Conservation (phyloP, 2,888 invertebrate species). For the Apocheima hispidaria region DNA sequence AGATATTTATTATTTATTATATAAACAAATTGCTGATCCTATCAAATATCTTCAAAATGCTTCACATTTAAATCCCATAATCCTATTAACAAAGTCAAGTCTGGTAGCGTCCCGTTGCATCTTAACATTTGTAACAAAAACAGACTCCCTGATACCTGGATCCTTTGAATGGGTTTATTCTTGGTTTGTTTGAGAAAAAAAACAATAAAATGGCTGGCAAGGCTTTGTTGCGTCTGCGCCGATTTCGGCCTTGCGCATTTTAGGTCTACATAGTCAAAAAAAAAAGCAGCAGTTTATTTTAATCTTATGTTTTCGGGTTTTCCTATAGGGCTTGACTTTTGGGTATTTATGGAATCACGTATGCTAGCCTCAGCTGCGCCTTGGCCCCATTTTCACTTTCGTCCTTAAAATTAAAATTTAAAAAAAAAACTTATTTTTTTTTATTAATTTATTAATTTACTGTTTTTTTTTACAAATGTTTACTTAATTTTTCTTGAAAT, state of each 20-base stretch:
- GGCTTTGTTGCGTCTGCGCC: conserved; percentile 77
- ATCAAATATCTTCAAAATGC: neutral
- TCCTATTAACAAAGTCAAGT: conserved; percentile 24
- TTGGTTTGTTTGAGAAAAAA: conserved; percentile 69
- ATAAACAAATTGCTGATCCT: neutral
- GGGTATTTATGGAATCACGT: no score
- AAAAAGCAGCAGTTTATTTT: neutral
- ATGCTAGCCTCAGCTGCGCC: no score
- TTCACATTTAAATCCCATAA: conserved; percentile 22
- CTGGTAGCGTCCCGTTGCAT: conserved; percentile 29
- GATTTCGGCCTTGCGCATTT: conserved; percentile 76
- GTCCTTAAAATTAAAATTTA: no score
- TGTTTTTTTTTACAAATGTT: no score
- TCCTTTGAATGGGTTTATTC: conserved; percentile 80
- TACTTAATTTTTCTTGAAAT: no score
- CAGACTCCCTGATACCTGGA: conserved; percentile 71
- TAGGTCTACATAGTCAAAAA: conserved; percentile 39
- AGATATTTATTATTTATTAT: no score
- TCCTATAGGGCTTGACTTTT: no score
- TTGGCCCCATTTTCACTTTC: no score
- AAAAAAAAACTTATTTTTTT: no score
- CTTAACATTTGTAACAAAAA: conserved; percentile 47
- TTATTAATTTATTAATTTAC: no score
- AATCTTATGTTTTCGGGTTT: neutral
- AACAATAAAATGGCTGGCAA: conserved; percentile 81